Conservation (phyloP, 2,888 invertebrate genomes). For the Raillietiella orientalis region DNA sequence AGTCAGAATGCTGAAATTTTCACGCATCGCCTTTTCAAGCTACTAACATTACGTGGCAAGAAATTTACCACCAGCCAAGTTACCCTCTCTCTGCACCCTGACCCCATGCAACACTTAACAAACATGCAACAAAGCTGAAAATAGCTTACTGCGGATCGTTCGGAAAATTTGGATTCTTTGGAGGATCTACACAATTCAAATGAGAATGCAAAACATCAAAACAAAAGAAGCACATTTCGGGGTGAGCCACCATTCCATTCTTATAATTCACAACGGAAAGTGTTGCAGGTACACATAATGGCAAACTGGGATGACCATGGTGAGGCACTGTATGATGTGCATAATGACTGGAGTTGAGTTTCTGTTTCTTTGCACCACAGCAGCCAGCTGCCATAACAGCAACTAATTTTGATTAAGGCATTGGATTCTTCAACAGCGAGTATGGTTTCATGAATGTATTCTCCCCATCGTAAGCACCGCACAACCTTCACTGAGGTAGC, state of each 20-base stretch:
- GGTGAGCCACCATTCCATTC: conserved; percentile 28
- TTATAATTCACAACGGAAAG: conserved; percentile 2
- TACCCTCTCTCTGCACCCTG: neutral
- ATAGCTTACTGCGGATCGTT: conserved; percentile 90
- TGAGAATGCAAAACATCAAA: conserved; percentile 91
- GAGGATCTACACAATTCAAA: conserved; percentile 68
- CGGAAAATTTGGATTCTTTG: conserved; percentile 63
- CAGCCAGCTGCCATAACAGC: conserved; percentile 50
- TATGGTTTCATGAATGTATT: too few relatives aligned
- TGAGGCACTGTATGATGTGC: neutral
- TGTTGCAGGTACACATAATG: neutral
- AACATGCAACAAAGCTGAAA: too few relatives aligned
- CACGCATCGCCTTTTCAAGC: neutral
- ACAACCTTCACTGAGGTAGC: too few relatives aligned
- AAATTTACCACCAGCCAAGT: neutral
- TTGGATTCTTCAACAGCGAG: too few relatives aligned
- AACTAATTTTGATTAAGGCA: too few relatives aligned
- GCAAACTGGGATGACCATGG: conserved; percentile 9
- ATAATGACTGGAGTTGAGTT: conserved; percentile 29
- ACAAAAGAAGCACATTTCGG: conserved; percentile 97
- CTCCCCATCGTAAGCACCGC: too few relatives aligned
- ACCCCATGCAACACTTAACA: too few relatives aligned
- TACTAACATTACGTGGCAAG: neutral
- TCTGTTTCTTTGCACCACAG: conserved; percentile 72
- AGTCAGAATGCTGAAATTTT: neutral